A percentile compares a stretch with the other conserved stretches of the same genome.
phyloP scores from a whole-genome alignment of 2,797 vertebrate genomes.

The Pelodytes ibericus region DNA sequence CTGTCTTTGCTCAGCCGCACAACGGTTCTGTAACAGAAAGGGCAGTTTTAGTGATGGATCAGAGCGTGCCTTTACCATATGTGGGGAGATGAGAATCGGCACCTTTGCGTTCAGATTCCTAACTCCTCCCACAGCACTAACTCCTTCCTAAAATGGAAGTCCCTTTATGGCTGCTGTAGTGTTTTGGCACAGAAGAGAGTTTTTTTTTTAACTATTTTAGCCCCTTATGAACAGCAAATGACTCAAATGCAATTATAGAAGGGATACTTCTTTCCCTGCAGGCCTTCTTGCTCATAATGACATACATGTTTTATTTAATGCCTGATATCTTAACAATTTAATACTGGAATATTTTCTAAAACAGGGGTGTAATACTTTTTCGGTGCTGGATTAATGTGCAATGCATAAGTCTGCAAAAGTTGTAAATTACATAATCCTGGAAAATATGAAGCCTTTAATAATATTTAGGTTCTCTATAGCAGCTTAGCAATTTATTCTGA shows the following conservation, averaged over 20 bases:
- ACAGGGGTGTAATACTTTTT: too few species aligned
- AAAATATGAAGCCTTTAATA: too few species aligned
- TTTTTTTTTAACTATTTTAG: slow-evolving; percentile 14
- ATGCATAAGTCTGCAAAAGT: too few species aligned
- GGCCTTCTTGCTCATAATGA: too few species aligned
- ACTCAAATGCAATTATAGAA: background rate
- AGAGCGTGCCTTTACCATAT: slow-evolving; percentile 35
- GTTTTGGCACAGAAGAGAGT: slow-evolving; percentile 12
- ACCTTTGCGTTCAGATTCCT: slow-evolving; percentile 12
- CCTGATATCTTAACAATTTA: too few species aligned
- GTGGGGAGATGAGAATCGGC: slow-evolving; percentile 26
- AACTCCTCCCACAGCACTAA: slow-evolving; percentile 37
- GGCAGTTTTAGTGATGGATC: slow-evolving; percentile 12
- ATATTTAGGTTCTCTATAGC: too few species aligned
- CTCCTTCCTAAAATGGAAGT: slow-evolving; percentile 53
- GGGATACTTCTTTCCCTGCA: background rate
- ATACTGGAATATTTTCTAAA: too few species aligned
- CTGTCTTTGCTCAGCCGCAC: slow-evolving; percentile 3
- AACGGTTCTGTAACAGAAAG: slow-evolving; percentile 4
- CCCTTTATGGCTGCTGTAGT: slow-evolving; percentile 31
- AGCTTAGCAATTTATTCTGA: too few species aligned
- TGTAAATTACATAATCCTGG: too few species aligned
- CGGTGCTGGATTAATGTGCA: too few species aligned
- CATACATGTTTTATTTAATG: too few species aligned
- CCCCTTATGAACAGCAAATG: background rate